Evolutionary conservation across 2,888 invertebrate genomes (phyloP).

Genomic region (Melanotus villosus): DNA sequence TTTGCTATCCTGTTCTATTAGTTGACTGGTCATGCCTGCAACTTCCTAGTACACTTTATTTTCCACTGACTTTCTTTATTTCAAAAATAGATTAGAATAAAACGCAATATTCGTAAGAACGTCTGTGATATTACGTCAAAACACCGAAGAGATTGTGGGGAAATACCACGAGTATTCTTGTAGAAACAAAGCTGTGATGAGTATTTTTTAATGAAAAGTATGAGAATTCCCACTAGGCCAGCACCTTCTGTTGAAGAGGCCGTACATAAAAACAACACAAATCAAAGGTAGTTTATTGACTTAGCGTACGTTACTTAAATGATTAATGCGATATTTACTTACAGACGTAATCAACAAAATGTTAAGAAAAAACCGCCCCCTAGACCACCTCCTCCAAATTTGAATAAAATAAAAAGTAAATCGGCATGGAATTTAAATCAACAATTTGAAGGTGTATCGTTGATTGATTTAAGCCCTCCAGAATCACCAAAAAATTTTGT

Average conservation of each 20-base stretch:
- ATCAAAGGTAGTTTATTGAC: constrained; percentile 42
- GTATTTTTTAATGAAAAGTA: constrained; percentile 51
- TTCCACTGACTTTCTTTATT: constrained; percentile 16
- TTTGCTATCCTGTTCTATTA: background rate
- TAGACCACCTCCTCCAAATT: constrained; percentile 79
- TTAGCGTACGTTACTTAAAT: too few relatives aligned
- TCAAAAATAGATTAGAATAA: constrained; percentile 22
- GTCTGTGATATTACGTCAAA: constrained; percentile 10
- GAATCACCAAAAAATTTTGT: constrained; percentile 63
- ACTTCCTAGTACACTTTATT: constrained; percentile 3
- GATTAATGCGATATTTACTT: too few relatives aligned
- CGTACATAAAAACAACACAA: constrained; percentile 41
- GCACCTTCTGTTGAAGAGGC: constrained; percentile 53
- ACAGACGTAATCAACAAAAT: constrained; percentile 47
- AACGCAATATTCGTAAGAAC: constrained; percentile 10
- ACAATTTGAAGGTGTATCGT: constrained; percentile 65
- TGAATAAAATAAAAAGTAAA: constrained; percentile 63
- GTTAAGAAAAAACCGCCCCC: constrained; percentile 80
- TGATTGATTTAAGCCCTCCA: constrained; percentile 71
- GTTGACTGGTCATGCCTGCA: background rate
- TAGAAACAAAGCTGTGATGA: constrained; percentile 30
- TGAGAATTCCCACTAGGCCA: constrained; percentile 52
- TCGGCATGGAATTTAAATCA: constrained; percentile 62
- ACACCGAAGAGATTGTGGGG: background rate
- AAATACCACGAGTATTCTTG: background rate